Percentiles rank a stretch among this genome's conserved stretches.
These are phyloP conservation scores for Ecliptopera silaceata DNA, from an alignment of 2,888 invertebrate genomes.

Conservation along the genomic window DNA sequence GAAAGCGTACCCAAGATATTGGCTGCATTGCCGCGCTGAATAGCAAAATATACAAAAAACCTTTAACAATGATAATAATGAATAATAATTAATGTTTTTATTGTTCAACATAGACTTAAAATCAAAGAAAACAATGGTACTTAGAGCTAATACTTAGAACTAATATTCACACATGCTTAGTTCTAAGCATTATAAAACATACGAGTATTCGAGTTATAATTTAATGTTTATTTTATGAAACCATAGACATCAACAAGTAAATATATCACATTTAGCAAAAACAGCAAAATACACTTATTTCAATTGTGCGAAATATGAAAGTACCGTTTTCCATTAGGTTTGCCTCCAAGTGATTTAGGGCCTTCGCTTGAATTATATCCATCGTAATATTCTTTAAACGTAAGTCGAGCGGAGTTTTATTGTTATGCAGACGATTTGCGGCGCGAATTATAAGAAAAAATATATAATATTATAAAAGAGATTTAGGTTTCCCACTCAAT, in stretches of 20 bases:
- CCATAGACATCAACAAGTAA: neutral
- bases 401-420: conserved; percentile 50
- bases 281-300: conserved; percentile 43
- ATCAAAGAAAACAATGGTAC: too few species aligned
- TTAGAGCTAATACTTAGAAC: too few species aligned
- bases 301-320: conserved; percentile 60
- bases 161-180: too few species aligned
- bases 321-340: conserved; percentile 60
- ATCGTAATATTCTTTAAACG: conserved; percentile 50
- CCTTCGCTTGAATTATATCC: conserved; percentile 54
- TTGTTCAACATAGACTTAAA: too few species aligned
- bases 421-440: conserved; percentile 38
- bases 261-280: neutral
- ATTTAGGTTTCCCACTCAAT: conserved; percentile 4
- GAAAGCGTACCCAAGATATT: too few species aligned
- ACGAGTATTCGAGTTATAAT: neutral
- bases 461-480: conserved; percentile 1
- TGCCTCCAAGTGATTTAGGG: conserved; percentile 65
- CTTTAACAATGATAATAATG: too few species aligned
- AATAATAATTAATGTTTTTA: too few species aligned
- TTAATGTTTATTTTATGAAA: neutral
- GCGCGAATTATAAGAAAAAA: conserved; percentile 25
- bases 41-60: too few species aligned
- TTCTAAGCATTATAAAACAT: too few species aligned
- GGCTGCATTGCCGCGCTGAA: too few species aligned